Percentiles rank a stretch among this genome's conserved stretches.
Evolutionary conservation across 2,888 invertebrate genomes (phyloP).

Genomic region (Ypsolopha scabrella): DNA sequence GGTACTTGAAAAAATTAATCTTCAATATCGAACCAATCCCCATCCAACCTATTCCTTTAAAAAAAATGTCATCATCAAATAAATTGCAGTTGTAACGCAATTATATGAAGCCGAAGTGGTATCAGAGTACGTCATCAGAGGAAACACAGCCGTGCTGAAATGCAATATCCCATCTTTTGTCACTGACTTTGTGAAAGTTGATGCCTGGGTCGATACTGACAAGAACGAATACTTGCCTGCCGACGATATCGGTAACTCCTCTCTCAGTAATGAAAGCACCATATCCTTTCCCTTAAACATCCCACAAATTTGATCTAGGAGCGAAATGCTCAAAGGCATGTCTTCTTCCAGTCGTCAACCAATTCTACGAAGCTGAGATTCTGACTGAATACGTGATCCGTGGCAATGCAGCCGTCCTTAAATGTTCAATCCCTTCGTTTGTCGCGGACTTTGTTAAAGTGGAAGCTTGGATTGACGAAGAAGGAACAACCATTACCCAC

Average conservation of each 20-base stretch:
- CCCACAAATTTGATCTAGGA: constrained; percentile 10
- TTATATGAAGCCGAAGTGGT: constrained; percentile 91
- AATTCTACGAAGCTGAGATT: constrained; percentile 90
- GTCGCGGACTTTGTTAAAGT: constrained; percentile 93
- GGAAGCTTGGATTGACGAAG: constrained; percentile 81
- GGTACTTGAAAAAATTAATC: constrained; percentile 28
- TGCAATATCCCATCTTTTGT: constrained; percentile 93
- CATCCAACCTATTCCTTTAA: constrained; percentile 4
- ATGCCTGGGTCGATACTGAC: constrained; percentile 80
- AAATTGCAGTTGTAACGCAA: constrained; percentile 83
- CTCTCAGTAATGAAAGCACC: neutral
- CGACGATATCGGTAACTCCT: constrained; percentile 77
- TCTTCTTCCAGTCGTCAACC: constrained; percentile 79
- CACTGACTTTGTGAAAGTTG: constrained; percentile 90
- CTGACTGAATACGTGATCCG: constrained; percentile 91
- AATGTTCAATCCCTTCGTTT: constrained; percentile 92
- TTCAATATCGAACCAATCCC: constrained; percentile 4
- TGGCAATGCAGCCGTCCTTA: constrained; percentile 88
- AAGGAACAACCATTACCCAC: constrained; percentile 76
- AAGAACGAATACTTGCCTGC: constrained; percentile 78
- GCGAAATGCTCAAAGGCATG: neutral
- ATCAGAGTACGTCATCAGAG: constrained; percentile 90
- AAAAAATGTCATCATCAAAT: constrained; percentile 1
- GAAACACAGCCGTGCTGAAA: constrained; percentile 88
- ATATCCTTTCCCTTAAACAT: neutral